Conservation (phyloP, 2,888 invertebrate genomes). For the Philhelius pedissequus region DNA sequence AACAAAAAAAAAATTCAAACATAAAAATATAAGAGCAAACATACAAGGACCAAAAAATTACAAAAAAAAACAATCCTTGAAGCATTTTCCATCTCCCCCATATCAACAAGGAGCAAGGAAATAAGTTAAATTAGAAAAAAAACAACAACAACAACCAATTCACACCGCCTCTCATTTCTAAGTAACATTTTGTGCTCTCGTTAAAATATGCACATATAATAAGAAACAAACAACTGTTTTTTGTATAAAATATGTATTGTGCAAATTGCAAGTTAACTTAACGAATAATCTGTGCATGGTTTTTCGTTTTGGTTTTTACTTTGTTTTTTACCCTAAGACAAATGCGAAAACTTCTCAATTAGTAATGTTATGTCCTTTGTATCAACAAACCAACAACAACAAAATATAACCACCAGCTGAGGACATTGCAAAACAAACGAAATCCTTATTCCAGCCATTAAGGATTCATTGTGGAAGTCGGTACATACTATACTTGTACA, state of each 20-base stretch:
- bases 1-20: not conserved
- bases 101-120: not conserved
- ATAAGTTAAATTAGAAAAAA: not conserved
- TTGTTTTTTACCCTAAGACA: not conserved
- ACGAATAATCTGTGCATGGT: not conserved
- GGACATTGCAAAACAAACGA: constrained; percentile 1
- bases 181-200: not conserved
- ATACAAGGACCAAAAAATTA: not conserved
- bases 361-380: constrained; percentile 42
- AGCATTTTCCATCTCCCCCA: not conserved
- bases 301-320: not conserved
- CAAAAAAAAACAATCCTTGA: not conserved
- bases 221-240: constrained; percentile 7
- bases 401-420: not conserved
- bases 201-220: constrained; percentile 29
- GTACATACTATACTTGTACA: not conserved
- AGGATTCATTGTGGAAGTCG: not conserved
- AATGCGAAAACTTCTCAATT: constrained; percentile 50
- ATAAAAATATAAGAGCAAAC: not conserved
- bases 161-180: not conserved
- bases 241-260: not conserved
- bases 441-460: constrained; percentile 7
- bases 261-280: constrained; percentile 10
- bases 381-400: constrained; percentile 17
- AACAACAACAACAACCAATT: not conserved